phyloP scores from a whole-genome alignment of 2,888 invertebrate species.

The Cataglyphis livida region DNA sequence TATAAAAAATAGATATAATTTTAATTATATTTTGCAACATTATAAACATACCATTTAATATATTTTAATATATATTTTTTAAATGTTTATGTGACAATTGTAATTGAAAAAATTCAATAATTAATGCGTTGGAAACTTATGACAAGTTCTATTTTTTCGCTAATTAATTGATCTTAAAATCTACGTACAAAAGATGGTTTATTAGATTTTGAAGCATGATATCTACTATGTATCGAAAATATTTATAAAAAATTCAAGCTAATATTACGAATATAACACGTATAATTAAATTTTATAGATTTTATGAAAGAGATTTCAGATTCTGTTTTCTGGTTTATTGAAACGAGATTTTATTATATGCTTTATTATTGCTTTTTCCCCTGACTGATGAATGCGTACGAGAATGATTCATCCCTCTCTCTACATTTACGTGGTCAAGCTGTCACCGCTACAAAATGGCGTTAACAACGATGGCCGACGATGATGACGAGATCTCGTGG shows the following conservation, averaged over 20 bases:
- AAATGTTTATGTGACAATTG: background rate
- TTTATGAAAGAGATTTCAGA: background rate
- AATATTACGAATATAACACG: background rate
- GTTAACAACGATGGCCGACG: slow-evolving; percentile 64
- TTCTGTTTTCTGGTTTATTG: background rate
- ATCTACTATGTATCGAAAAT: background rate
- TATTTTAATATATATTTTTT: background rate
- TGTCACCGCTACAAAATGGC: slow-evolving; percentile 72
- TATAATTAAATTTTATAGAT: background rate
- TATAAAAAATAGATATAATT: background rate
- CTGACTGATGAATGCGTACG: background rate
- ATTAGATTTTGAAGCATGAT: background rate
- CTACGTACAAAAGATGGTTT: background rate
- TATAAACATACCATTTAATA: background rate
- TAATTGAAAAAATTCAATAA: background rate
- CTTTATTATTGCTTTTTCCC: background rate
- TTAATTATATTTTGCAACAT: background rate
- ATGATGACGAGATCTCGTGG: slow-evolving; percentile 28
- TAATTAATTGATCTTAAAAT: background rate
- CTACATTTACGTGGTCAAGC: background rate
- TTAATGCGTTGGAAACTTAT: background rate
- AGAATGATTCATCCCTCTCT: slow-evolving; percentile 52
- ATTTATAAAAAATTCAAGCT: background rate
- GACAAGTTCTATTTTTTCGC: background rate
- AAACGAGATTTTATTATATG: background rate